These are phyloP conservation scores for Argentina silus DNA, from an alignment of 2,797 vertebrate genomes.

Conservation along the genomic window DNA sequence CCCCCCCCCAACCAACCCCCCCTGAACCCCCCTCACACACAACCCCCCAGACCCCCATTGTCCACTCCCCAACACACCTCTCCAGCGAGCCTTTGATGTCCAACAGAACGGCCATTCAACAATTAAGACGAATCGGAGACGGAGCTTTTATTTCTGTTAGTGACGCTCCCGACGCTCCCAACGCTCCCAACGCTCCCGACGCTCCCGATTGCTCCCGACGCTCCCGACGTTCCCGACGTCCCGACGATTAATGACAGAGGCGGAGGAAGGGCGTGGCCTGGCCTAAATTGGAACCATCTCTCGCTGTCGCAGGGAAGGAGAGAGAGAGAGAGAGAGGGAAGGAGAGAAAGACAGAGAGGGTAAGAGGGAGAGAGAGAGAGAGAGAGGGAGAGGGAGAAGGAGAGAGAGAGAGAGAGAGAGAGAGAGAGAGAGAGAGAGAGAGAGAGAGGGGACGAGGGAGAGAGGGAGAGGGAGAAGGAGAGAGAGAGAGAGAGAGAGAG, in stretches of 20 bases:
- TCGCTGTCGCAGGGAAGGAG: slow-evolving; percentile 76
- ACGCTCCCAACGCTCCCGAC: too few relatives aligned
- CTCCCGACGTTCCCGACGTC: too few relatives aligned
- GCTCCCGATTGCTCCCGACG: too few relatives aligned
- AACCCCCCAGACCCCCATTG: slow-evolving; percentile 50
- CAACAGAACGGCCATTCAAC: slow-evolving; percentile 83
- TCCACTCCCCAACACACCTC: slow-evolving; percentile 55
- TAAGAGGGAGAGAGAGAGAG: too few relatives aligned
- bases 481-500: slow-evolving; percentile 13
- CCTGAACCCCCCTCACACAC: slow-evolving; percentile 70
- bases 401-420: slow-evolving; percentile 34
- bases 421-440: slow-evolving; percentile 28
- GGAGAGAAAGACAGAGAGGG: too few relatives aligned
- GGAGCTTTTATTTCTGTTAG: slow-evolving; percentile 18
- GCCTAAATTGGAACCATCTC: slow-evolving; percentile 88
- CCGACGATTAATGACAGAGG: slow-evolving; percentile 84
- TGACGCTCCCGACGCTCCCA: too few relatives aligned
- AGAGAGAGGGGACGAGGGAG: slow-evolving; percentile 35
- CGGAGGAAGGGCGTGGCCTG: slow-evolving; percentile 77
- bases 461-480: slow-evolving; percentile 33
- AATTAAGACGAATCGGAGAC: slow-evolving; percentile 80
- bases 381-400: too few relatives aligned
- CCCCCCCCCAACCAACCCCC: slow-evolving; percentile 17
- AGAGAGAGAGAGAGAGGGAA: too few relatives aligned
- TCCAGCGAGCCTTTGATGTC: slow-evolving; percentile 70